Percentiles rank a stretch among this genome's conserved stretches.
Evolutionary conservation across 2,797 vertebrate species (phyloP).

Genomic region (Avahi laniger): DNA sequence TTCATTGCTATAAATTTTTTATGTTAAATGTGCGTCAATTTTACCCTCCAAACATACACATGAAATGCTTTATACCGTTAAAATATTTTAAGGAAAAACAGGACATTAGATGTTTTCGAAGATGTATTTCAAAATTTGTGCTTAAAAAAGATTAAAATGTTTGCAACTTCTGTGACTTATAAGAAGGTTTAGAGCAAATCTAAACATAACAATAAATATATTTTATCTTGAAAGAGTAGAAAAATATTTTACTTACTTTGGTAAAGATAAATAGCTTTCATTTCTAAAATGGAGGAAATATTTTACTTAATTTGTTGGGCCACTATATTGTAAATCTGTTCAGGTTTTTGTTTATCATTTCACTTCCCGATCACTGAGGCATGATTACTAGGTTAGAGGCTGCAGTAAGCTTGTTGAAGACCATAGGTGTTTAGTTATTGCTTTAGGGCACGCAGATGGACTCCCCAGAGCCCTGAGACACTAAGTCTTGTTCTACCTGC

Average conservation of each 20-base stretch:
- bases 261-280: background rate
- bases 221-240: background rate
- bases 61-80: slow-evolving; percentile 5
- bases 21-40: slow-evolving; percentile 19
- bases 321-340: background rate
- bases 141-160: background rate
- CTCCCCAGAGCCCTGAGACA: slow-evolving; percentile 51
- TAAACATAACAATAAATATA: background rate
- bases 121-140: slow-evolving; percentile 22
- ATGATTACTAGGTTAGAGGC: slow-evolving; percentile 70
- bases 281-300: background rate
- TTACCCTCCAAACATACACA: background rate
- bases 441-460: slow-evolving; percentile 54
- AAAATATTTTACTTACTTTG: background rate
- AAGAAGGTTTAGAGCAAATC: background rate
- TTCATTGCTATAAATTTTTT: slow-evolving; percentile 50
- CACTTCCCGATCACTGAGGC: slow-evolving; percentile 24
- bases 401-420: slow-evolving; percentile 26
- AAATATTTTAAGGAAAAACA: slow-evolving; percentile 52
- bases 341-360: slow-evolving; percentile 49
- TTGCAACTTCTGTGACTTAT: background rate
- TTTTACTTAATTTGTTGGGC: background rate
- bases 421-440: slow-evolving; percentile 60
- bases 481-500: slow-evolving; percentile 60
- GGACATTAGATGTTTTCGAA: slow-evolving; percentile 25